Evolutionary conservation across 2,888 invertebrate genomes (phyloP).

Genomic region (Ophion costatus): DNA sequence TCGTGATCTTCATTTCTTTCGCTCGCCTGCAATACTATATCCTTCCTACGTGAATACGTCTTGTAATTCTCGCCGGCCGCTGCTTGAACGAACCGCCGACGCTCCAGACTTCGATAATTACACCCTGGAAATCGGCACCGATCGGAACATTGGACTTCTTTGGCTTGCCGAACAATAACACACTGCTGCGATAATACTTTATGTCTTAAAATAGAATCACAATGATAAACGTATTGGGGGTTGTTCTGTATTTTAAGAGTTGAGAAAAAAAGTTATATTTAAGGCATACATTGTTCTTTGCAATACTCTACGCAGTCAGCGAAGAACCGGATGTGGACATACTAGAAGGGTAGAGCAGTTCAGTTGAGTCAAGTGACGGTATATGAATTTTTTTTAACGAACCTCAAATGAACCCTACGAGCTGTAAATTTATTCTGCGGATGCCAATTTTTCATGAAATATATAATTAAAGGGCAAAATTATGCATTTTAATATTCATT

Average conservation of each 20-base stretch:
- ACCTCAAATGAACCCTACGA: no score
- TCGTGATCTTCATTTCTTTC: constrained; percentile 64
- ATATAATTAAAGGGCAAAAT: no score
- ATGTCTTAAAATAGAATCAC: constrained; percentile 28
- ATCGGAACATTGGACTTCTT: constrained; percentile 44
- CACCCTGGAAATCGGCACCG: constrained; percentile 60
- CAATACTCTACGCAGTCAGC: no score
- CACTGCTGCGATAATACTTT: constrained; percentile 27
- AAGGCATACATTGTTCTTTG: neutral
- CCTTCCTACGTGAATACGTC: constrained; percentile 52
- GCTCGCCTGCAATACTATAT: constrained; percentile 47
- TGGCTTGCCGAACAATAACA: constrained; percentile 53
- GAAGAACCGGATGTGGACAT: no score
- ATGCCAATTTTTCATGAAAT: no score
- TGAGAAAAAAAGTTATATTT: neutral
- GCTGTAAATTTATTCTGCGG: no score
- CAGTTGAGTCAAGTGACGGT: no score
- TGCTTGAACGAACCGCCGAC: constrained; percentile 53
- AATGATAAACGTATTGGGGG: neutral
- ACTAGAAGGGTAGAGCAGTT: no score
- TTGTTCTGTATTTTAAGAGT: neutral
- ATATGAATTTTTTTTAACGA: no score
- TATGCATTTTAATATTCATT: no score
- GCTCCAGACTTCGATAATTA: constrained; percentile 62
- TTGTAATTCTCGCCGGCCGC: constrained; percentile 48